Conservation (phyloP, 92 coral and sea anemone species). For the Phymanthus crucifer region DNA sequence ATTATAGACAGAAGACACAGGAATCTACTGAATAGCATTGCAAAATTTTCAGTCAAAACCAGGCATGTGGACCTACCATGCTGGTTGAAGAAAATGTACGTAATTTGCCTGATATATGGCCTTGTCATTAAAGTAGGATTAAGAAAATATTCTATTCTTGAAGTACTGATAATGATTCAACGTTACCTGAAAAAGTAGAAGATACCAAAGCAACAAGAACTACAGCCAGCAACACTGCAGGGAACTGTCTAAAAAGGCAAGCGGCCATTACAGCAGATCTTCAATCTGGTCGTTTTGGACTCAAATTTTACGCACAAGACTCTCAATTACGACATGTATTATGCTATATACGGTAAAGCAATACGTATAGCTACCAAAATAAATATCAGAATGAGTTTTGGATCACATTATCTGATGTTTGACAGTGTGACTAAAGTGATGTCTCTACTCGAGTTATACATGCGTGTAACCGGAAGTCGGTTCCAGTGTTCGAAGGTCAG, state of each 20-base stretch:
- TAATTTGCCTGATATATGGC: background rate
- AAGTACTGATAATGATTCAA: background rate
- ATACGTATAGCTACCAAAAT: background rate
- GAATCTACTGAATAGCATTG: too few species aligned
- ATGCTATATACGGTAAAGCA: background rate
- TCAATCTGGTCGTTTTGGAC: background rate
- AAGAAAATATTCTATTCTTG: background rate
- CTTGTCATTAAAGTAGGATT: background rate
- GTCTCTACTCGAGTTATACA: constrained; percentile 13
- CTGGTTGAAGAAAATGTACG: too few species aligned
- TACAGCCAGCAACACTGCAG: constrained; percentile 6
- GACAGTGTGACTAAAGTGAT: constrained; percentile 18
- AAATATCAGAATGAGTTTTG: background rate
- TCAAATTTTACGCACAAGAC: constrained; percentile 5
- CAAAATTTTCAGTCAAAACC: too few species aligned
- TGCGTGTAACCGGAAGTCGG: constrained; percentile 32
- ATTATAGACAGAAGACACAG: background rate
- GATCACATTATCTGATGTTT: constrained; percentile 17
- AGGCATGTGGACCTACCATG: too few species aligned
- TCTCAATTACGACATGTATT: constrained; percentile 15
- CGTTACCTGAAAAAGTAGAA: constrained; percentile 6
- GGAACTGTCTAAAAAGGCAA: constrained; percentile 17
- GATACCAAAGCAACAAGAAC: constrained; percentile 4
- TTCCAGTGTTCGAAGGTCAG: constrained; percentile 16
- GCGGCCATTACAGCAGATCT: constrained; percentile 13